Evolutionary conservation across 2,797 vertebrate species (phyloP).

Genomic region (Cynopterus sphinx): DNA sequence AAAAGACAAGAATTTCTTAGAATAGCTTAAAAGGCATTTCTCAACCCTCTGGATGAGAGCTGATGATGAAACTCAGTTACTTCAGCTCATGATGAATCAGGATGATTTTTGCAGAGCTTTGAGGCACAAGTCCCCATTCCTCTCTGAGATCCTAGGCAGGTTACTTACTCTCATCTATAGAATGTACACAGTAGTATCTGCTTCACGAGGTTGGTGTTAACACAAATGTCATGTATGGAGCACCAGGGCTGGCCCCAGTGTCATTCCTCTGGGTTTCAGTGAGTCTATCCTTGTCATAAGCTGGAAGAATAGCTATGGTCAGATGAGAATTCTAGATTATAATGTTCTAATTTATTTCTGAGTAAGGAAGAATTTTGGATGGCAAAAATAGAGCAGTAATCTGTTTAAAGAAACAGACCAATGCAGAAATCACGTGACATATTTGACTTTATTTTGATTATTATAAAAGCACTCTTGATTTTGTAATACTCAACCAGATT

Average conservation of each 20-base stretch:
- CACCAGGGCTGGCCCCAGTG: fast-evolving
- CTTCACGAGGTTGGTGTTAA: too few relatives aligned
- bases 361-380: neutral
- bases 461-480: neutral
- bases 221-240: too few relatives aligned
- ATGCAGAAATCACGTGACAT: neutral
- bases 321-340: neutral
- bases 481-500: neutral
- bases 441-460: neutral
- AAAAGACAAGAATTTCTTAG: neutral
- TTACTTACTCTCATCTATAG: neutral
- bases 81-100: neutral
- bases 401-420: neutral
- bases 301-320: neutral
- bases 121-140: neutral
- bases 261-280: neutral
- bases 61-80: neutral
- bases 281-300: neutral
- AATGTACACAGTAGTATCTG: neutral
- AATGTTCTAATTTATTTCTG: neutral
- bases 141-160: neutral
- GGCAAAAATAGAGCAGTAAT: neutral
- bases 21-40: neutral
- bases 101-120: neutral
- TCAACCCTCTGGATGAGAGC: neutral